Base-by-base conservation (phyloP, 1,140 invertebrate genomes). In the Yoshiicerus persimilis region DNA sequence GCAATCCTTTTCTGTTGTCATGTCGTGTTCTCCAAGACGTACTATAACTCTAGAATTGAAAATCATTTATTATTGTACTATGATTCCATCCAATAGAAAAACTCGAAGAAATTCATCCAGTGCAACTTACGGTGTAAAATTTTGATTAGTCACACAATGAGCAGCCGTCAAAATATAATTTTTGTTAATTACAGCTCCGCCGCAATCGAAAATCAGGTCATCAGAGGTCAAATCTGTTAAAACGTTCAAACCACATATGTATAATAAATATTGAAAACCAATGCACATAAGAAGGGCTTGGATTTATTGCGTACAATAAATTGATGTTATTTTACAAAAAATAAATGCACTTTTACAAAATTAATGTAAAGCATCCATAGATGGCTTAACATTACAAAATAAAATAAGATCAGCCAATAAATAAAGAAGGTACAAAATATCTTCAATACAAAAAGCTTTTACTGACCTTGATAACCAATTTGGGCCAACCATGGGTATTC, bases 21-120 rank as follows among this genome's bases (percentile, higher is more conserved):
- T n/a, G 27, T 91, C 75, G 86, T 91, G 47, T 38, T 91, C 90
- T 27, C 88, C 90, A 13, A 91, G 77, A 39, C 89, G 88, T 2
- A 90, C 88, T 5, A 30, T 56, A 4, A 41, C 47, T 66, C 89
- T 90, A 20, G 3, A 4, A 66, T 23, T 8, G 4, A 64, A 64
- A 80, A 1, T 16, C 41, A 88, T 23, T n/a, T n/a, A n/a, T 3
- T n/a, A n/a, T 66, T 64, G 56, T 64, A 64, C 10, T 64, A n/a
- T 41, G 13, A 8, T 6, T 41, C 13, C 6, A 8, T 41, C 13
- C 6, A 8, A 41, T 41, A 41, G 20, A 62, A 62, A 20, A n/a
- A n/a, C 56, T 2, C 13, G 16, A 41, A 3, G 8, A 62, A 62
- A 20, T 10, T 20, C 11, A 62, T 62, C n/a, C 1, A 30, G 30